Percentiles rank a stretch among this genome's conserved stretches.
Conservation (phyloP, 2,113 vertebrate genomes). For the Notothenia rossii region DNA sequence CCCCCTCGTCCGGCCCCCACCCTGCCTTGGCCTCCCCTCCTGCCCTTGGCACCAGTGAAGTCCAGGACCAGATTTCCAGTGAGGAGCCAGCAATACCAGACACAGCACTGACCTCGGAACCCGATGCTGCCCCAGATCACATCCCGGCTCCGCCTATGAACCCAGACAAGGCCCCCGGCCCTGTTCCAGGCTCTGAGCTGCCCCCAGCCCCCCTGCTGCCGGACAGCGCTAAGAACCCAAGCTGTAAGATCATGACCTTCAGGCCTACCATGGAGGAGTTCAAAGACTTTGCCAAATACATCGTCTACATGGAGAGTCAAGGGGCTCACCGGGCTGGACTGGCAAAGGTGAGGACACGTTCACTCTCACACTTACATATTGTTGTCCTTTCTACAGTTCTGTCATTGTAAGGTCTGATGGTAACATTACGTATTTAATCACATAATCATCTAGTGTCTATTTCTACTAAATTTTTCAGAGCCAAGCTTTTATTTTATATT, state of each 20-base stretch:
- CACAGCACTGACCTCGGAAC: constrained; percentile 17
- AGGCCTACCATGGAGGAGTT: constrained; percentile 95
- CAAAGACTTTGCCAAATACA: constrained; percentile 92
- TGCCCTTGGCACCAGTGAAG: constrained; percentile 9
- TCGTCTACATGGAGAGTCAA: constrained; percentile 94
- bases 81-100: constrained; percentile 44
- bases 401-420: not conserved
- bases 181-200: constrained; percentile 27
- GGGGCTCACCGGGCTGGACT: constrained; percentile 95
- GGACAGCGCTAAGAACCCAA: constrained; percentile 86
- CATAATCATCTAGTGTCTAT: not conserved
- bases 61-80: constrained; percentile 44
- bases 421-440: not conserved
- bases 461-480: not conserved
- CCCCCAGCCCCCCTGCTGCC: not conserved
- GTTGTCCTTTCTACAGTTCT: not conserved
- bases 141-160: constrained; percentile 17
- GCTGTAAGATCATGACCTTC: constrained; percentile 98
- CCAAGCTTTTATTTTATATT: not conserved
- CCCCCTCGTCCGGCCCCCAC: constrained; percentile 21
- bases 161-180: constrained; percentile 3
- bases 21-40: constrained; percentile 7
- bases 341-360: constrained; percentile 89
- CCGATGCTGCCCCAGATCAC: constrained; percentile 16
- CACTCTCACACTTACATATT: not conserved